These are phyloP conservation scores for Cheilinus undulatus DNA, from an alignment of 2,113 vertebrate species.

Conservation along the genomic window DNA sequence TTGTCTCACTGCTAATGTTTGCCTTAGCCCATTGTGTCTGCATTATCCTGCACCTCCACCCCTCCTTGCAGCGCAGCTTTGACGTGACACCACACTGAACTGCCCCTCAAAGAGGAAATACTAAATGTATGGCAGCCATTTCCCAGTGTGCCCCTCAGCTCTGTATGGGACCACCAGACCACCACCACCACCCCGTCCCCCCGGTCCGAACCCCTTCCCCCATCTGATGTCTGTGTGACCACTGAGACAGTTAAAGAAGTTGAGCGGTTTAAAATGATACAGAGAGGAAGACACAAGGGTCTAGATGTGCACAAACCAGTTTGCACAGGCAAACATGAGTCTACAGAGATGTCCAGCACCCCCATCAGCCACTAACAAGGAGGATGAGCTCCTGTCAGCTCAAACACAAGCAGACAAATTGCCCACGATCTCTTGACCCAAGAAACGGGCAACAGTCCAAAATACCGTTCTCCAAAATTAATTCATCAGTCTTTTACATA, in stretches of 20 bases:
- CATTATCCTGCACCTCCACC: constrained; percentile 67
- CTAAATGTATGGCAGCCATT: constrained; percentile 80
- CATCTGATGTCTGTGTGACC: constrained; percentile 18
- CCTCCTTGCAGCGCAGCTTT: constrained; percentile 55
- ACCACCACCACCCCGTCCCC: constrained; percentile 21
- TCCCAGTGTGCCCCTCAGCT: constrained; percentile 71
- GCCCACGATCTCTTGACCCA: constrained; percentile 64
- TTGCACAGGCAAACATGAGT: constrained; percentile 13
- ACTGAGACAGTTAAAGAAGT: constrained; percentile 38
- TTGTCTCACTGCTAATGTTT: constrained; percentile 92
- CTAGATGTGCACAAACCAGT: not conserved
- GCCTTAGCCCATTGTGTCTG: constrained; percentile 85
- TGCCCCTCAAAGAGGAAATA: constrained; percentile 79
- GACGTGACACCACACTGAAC: constrained; percentile 42
- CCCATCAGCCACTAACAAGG: constrained; percentile 34
- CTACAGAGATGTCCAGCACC: constrained; percentile 30
- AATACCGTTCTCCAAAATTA: constrained; percentile 31
- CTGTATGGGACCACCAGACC: constrained; percentile 44
- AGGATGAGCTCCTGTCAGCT: constrained; percentile 55
- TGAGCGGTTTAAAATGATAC: constrained; percentile 53
- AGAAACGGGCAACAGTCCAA: constrained; percentile 42
- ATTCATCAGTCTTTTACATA: not conserved
- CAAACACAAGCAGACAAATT: constrained; percentile 66
- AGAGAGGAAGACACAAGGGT: constrained; percentile 30
- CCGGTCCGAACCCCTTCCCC: not conserved